Evolutionary conservation across 2,797 vertebrate genomes (phyloP).

Genomic region (Hozukius guyotensis): DNA sequence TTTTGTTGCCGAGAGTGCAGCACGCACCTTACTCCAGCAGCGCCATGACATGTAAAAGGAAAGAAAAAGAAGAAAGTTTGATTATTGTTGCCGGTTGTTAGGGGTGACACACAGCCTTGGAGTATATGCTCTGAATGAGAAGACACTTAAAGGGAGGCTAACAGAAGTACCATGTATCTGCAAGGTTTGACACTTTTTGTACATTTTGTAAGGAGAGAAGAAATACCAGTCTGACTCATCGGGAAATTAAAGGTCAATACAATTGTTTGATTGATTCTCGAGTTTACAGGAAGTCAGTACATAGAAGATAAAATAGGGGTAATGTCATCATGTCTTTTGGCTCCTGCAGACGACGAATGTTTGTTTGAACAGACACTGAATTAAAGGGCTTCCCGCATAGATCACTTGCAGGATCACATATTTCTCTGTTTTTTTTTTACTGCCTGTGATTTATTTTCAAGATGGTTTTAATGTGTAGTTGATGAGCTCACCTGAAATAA

Average conservation of each 20-base stretch:
- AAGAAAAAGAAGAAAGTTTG: not conserved
- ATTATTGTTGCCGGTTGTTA: not conserved
- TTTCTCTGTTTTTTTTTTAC: not conserved
- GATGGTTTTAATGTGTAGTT: not conserved
- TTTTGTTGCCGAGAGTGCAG: not conserved
- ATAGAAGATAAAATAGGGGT: not conserved
- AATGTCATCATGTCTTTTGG: not conserved
- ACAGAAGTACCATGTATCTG: not conserved
- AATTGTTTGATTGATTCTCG: not conserved
- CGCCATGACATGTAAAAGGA: not conserved
- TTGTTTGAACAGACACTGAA: not conserved
- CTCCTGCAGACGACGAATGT: not conserved
- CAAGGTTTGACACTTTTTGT: not conserved
- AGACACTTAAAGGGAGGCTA: not conserved
- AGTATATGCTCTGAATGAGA: not conserved
- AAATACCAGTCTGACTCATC: not conserved
- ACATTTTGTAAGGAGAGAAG: not conserved
- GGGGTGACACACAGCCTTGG: not conserved
- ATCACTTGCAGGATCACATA: not conserved
- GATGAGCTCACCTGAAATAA: not conserved
- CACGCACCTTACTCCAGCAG: not conserved
- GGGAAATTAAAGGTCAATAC: not conserved
- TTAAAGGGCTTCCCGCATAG: not conserved
- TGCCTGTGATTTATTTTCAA: conserved; percentile 12
- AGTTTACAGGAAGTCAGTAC: not conserved